Percentiles rank a stretch among this genome's conserved stretches.
phyloP scores from a whole-genome alignment of 2,888 invertebrate species.

The Ennomos erosarius region DNA sequence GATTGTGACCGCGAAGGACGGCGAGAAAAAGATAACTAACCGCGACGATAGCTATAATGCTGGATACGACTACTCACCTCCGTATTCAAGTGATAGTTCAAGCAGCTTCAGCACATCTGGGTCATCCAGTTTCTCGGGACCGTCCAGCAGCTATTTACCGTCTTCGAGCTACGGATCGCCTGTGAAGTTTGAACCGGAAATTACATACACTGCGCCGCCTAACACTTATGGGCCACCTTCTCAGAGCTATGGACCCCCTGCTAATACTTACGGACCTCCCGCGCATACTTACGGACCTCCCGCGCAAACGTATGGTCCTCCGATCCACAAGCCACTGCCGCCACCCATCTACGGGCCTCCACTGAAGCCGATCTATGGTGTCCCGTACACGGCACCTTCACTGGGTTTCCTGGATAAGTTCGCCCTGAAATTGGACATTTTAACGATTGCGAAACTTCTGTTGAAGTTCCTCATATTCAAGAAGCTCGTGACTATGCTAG shows the following conservation, averaged over 20 bases:
- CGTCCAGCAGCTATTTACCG: constrained; percentile 56
- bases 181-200: constrained; percentile 68
- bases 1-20: constrained; percentile 78
- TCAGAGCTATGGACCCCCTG: constrained; percentile 62
- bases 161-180: constrained; percentile 63
- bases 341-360: constrained; percentile 72
- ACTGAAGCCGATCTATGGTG: constrained; percentile 76
- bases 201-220: constrained; percentile 61
- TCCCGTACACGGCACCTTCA: constrained; percentile 84
- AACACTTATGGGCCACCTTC: constrained; percentile 72
- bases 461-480: constrained; percentile 92
- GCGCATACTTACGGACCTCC: constrained; percentile 69
- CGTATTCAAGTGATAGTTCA: constrained; percentile 65
- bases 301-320: constrained; percentile 55
- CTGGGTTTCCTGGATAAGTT: constrained; percentile 87
- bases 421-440: constrained; percentile 88
- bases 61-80: constrained; percentile 75
- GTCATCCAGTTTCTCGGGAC: constrained; percentile 50
- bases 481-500: constrained; percentile 92
- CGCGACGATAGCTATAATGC: constrained; percentile 75
- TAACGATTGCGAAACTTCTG: constrained; percentile 90
- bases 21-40: constrained; percentile 78
- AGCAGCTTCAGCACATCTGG: constrained; percentile 66
- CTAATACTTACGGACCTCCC: constrained; percentile 67
- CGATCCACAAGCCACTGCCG: constrained; percentile 49